A percentile compares a stretch with the other conserved stretches of the same genome.
Conservation (phyloP, 1,140 invertebrate genomes). For the Nasonia vitripennis region DNA sequence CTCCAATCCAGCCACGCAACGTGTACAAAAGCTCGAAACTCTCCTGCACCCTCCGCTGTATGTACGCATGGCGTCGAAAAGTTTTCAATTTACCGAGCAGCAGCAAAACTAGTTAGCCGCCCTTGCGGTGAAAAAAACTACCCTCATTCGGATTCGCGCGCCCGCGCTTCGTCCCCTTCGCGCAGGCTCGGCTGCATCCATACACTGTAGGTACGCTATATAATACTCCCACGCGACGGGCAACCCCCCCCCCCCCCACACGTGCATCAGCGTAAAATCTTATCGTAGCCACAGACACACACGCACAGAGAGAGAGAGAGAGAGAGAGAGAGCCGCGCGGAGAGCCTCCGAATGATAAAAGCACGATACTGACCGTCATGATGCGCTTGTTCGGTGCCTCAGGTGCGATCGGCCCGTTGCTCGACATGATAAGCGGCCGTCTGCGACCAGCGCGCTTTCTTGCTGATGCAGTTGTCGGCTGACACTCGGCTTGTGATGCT, state of each 20-base stretch:
- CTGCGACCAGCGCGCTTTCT: neutral
- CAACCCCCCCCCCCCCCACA: too few relatives aligned
- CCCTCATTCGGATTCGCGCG: neutral
- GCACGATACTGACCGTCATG: constrained; percentile 62
- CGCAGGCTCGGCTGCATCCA: too few relatives aligned
- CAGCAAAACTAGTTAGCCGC: too few relatives aligned
- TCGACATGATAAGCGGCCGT: constrained; percentile 56
- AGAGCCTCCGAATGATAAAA: neutral
- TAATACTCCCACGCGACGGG: too few relatives aligned
- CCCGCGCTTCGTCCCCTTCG: too few relatives aligned
- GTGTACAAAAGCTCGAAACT: neutral
- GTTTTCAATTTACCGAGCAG: too few relatives aligned
- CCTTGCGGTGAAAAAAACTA: too few relatives aligned
- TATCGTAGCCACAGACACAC: too few relatives aligned
- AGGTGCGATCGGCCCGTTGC: constrained; percentile 46
- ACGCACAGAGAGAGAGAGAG: neutral
- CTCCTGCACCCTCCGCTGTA: too few relatives aligned
- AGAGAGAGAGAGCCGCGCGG: neutral
- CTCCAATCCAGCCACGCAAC: neutral
- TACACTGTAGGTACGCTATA: too few relatives aligned
- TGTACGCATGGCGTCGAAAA: too few relatives aligned
- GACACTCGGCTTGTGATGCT: neutral
- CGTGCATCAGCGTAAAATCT: too few relatives aligned
- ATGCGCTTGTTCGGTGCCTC: constrained; percentile 61
- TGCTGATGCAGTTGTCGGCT: neutral